These are phyloP conservation scores for Taenioides sp. DNA, from an alignment of 2,797 vertebrate species.

Conservation along the genomic window DNA sequence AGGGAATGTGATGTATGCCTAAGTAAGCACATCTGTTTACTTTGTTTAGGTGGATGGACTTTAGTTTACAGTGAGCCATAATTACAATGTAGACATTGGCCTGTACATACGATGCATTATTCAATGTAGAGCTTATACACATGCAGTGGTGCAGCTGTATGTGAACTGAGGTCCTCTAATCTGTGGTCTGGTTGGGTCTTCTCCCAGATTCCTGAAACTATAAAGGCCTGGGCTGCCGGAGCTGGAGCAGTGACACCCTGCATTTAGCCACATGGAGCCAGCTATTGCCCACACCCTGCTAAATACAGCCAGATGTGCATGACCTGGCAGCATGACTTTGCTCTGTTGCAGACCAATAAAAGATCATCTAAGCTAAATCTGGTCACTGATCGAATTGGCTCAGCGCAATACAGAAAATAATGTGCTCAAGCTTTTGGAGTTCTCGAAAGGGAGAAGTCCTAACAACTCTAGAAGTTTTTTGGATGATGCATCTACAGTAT, in stretches of 20 bases:
- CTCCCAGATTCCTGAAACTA: constrained; percentile 64
- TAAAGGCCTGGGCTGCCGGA: constrained; percentile 63
- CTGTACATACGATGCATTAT: constrained; percentile 6
- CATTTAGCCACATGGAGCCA: constrained; percentile 76
- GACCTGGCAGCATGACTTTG: constrained; percentile 53
- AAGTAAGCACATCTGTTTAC: neutral
- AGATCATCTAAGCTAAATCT: constrained; percentile 7
- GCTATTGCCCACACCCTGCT: constrained; percentile 75
- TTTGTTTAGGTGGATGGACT: neutral
- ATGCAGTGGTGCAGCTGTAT: constrained; percentile 44
- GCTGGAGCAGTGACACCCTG: constrained; percentile 77
- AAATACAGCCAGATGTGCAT: constrained; percentile 76
- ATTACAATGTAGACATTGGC: constrained; percentile 38
- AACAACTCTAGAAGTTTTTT: neutral
- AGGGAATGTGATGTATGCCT: neutral
- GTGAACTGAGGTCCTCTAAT: constrained; percentile 68
- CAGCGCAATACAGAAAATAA: neutral
- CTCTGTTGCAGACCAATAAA: constrained; percentile 31
- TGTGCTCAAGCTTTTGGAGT: neutral
- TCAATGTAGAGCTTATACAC: constrained; percentile 17
- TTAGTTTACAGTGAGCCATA: constrained; percentile 17
- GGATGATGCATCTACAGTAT: neutral
- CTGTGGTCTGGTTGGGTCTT: constrained; percentile 67
- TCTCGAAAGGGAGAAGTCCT: neutral
- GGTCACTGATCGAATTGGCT: neutral